A percentile compares a stretch with the other conserved stretches of the same genome.
Evolutionary conservation across 2,888 invertebrate genomes (phyloP).

Genomic region (Ashinkailepas kermadecensis): DNA sequence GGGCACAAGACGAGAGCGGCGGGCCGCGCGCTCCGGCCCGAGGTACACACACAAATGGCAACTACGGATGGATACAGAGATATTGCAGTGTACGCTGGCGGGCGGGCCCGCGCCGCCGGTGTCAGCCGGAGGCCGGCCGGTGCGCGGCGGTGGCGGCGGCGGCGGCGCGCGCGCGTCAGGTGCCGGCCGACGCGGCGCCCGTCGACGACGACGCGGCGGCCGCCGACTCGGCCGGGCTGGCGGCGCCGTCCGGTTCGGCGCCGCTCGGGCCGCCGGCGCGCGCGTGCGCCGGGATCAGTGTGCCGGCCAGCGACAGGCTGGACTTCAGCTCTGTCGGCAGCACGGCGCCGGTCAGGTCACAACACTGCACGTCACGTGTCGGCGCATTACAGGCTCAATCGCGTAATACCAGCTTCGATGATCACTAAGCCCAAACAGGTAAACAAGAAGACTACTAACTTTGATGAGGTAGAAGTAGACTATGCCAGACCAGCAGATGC

Average conservation of each 20-base stretch:
- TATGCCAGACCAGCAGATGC: too few relatives aligned
- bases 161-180: slow-evolving; percentile 5
- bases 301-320: not conserved
- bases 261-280: not conserved
- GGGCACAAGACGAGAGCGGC: not conserved
- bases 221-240: not conserved
- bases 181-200: not conserved
- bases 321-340: not conserved
- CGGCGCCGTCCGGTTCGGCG: not conserved
- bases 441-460: too few relatives aligned
- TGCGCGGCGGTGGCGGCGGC: not conserved
- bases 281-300: slow-evolving; percentile 14
- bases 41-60: slow-evolving; percentile 21
- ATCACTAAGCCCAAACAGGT: too few relatives aligned
- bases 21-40: not conserved
- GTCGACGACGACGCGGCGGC: slow-evolving; percentile 1
- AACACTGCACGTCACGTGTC: too few relatives aligned
- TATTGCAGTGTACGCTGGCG: slow-evolving; percentile 20
- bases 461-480: too few relatives aligned
- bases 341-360: too few relatives aligned
- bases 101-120: not conserved
- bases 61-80: slow-evolving; percentile 19
- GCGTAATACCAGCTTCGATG: too few relatives aligned
- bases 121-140: not conserved
- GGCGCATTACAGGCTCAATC: too few relatives aligned